Conservation (phyloP, 2,888 invertebrate genomes). For the Leptinotarsa juncta region DNA sequence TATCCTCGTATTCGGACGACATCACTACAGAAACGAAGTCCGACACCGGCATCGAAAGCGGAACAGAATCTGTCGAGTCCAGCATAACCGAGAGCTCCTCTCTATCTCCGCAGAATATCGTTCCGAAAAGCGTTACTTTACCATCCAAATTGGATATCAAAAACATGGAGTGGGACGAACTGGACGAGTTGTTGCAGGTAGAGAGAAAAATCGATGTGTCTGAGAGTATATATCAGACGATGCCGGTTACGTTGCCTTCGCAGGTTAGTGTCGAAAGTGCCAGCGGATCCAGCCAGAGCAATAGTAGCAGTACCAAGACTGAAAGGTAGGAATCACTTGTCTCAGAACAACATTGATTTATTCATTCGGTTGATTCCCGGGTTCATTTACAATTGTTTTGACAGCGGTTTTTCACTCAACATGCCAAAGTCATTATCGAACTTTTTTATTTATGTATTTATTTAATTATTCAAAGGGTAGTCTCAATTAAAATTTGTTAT, state of each 20-base stretch:
- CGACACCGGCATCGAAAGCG: slow-evolving; percentile 56
- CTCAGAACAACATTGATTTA: too few species aligned
- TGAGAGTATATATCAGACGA: slow-evolving; percentile 77
- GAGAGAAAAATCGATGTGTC: slow-evolving; percentile 74
- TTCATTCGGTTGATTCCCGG: too few species aligned
- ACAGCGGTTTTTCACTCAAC: too few species aligned
- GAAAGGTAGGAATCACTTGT: slow-evolving; percentile 35
- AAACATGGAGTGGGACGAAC: slow-evolving; percentile 77
- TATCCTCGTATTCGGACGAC: slow-evolving; percentile 58
- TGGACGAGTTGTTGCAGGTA: slow-evolving; percentile 77
- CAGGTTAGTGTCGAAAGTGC: slow-evolving; percentile 66
- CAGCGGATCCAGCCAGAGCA: slow-evolving; percentile 49
- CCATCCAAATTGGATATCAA: slow-evolving; percentile 77
- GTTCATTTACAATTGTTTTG: too few species aligned
- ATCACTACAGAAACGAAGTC: slow-evolving; percentile 46
- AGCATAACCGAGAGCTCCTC: slow-evolving; percentile 45
- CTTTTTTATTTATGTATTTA: too few species aligned
- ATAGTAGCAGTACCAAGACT: slow-evolving; percentile 46
- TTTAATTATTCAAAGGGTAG: too few species aligned
- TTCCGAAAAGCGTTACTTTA: slow-evolving; percentile 68
- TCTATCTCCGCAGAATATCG: slow-evolving; percentile 51
- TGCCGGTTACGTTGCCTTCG: slow-evolving; percentile 74
- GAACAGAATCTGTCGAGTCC: slow-evolving; percentile 51
- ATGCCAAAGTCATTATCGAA: too few species aligned
- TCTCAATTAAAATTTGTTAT: too few species aligned